Percentiles rank a stretch among this genome's conserved stretches.
These are phyloP conservation scores for Sipunculus nudus DNA, from an alignment of 2,888 invertebrate species.

Conservation along the genomic window DNA sequence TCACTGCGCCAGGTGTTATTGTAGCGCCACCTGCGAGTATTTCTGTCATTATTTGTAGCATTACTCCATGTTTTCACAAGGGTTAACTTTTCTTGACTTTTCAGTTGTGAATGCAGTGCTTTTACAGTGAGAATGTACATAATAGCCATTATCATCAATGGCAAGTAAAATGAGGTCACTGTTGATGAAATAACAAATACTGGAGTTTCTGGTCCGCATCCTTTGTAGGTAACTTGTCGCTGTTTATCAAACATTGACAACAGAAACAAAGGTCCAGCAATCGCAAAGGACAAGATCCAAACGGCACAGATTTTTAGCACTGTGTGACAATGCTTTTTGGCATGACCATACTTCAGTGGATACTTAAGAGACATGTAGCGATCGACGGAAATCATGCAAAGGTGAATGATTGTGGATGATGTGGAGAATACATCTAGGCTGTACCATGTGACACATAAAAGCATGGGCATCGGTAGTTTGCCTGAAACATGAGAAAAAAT, in stretches of 20 bases:
- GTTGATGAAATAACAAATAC: constrained; percentile 45
- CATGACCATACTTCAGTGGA: constrained; percentile 41
- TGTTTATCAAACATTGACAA: constrained; percentile 36
- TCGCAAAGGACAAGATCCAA: constrained; percentile 45
- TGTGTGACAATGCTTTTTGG: constrained; percentile 38
- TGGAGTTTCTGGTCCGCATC: constrained; percentile 48
- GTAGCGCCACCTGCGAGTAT: too few species aligned
- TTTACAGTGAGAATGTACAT: constrained; percentile 46
- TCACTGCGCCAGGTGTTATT: too few species aligned
- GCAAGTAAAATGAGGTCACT: constrained; percentile 45
- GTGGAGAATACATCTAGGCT: constrained; percentile 49
- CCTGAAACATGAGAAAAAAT: too few species aligned
- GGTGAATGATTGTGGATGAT: constrained; percentile 46
- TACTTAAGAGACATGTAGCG: constrained; percentile 45
- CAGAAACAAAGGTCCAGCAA: constrained; percentile 46
- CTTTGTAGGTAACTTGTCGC: constrained; percentile 35
- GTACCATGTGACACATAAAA: constrained; percentile 46
- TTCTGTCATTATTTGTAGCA: too few species aligned
- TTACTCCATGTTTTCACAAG: too few species aligned
- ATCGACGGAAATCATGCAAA: constrained; percentile 47
- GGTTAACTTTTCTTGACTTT: not conserved
- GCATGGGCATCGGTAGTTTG: constrained; percentile 32
- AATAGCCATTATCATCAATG: constrained; percentile 46
- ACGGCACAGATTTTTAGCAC: constrained; percentile 42
- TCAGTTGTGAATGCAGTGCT: constrained; percentile 34